phyloP scores from a whole-genome alignment of 2,888 invertebrate genomes.

The Eupithecia centaureata region DNA sequence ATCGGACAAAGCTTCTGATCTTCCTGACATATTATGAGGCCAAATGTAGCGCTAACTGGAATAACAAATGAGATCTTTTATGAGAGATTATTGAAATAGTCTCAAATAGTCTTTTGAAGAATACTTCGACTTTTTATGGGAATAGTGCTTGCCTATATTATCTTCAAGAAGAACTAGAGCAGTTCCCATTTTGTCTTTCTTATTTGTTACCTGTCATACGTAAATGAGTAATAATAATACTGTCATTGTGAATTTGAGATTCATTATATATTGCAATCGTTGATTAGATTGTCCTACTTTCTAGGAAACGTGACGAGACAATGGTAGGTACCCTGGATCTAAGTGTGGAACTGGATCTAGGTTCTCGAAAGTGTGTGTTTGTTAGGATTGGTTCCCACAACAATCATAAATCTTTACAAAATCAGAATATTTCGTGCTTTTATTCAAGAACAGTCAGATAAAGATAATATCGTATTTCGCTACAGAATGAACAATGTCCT shows the following conservation, averaged over 20 bases:
- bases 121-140: not conserved
- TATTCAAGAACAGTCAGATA: not conserved
- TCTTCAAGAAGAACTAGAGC: no score
- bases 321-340: no score
- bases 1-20: conserved; percentile 27
- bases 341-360: no score
- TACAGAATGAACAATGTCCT: conserved; percentile 31
- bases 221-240: no score
- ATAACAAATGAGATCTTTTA: not conserved
- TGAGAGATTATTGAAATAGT: not conserved
- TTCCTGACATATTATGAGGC: conserved; percentile 4
- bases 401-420: not conserved
- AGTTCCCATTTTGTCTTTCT: no score
- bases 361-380: no score
- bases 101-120: not conserved
- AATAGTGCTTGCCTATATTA: no score
- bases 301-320: no score
- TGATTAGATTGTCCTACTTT: no score
- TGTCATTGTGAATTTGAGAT: no score
- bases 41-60: not conserved
- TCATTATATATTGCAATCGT: no score
- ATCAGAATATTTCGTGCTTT: not conserved
- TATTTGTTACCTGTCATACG: no score
- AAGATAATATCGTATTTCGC: conserved; percentile 15
- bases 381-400: not conserved